Evolutionary conservation across 2,113 vertebrate species (phyloP), one percentile per base, ranked within the genome.

Genomic region (Ceyx cyanopectus): DNA sequence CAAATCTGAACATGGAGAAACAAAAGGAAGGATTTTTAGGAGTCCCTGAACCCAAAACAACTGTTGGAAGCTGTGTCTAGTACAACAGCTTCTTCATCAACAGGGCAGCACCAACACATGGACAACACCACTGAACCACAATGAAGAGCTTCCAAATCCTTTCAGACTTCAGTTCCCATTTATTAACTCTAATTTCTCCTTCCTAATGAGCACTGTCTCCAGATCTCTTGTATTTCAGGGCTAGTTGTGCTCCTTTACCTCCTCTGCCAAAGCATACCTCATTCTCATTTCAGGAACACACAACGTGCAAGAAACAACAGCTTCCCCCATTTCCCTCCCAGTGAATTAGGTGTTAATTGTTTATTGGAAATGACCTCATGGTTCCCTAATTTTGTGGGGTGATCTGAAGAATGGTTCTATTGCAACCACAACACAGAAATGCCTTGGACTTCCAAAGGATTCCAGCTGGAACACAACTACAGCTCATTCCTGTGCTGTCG

Each of bases 401-500:
- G 85, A 90, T 73, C 60, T 83, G 77, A 82, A 80, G 51, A 85
- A 74, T 74, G 80, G 68, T 85, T 93, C 72, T 74, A 30, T 77
- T 82, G 41, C 61, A 91, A 78, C 32, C 54, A 32, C 50, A 90
- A 50, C 22, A 24, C 5, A 40, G 65, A 87, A 89, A 75, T 73
- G 45, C 51, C 70, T 85, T 77, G 67, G 30, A 87, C 60, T 62
- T 26, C 14, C 57, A 60, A 60, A 89, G 26, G 63, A 82, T 57
- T 92, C 34, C 67, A 77, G 48, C 43, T 92, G 70, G 57, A 95
- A 82, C 56, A 14, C 81, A 32, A 91, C 60, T 51, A 63, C 17
- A 50, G 45, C 61, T 45, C 40, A 81, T 57, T 88, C 66, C 53
- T 51, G 56, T 63, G 50, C 46, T 53, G 29, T 45, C 86, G 81